Evolutionary conservation across 2,888 invertebrate genomes (phyloP).

Genomic region (Calameuta pallipes): DNA sequence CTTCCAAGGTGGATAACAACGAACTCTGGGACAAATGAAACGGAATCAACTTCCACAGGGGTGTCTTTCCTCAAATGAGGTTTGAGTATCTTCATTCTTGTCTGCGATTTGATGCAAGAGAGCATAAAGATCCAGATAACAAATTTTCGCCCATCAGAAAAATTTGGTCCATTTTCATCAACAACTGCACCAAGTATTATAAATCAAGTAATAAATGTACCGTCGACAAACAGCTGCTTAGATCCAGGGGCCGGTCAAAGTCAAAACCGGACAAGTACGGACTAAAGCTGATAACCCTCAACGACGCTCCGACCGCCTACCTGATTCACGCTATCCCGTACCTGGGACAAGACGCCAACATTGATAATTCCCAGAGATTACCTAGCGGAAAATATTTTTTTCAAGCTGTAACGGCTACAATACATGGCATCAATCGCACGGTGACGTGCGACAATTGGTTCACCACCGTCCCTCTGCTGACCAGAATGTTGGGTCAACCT

Average conservation of each 20-base stretch:
- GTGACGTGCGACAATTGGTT: slow-evolving; percentile 33
- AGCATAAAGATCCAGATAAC: slow-evolving; percentile 11
- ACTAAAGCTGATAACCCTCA: slow-evolving; percentile 19
- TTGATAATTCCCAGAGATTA: neutral
- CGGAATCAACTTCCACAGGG: neutral
- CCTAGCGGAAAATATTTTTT: slow-evolving; percentile 24
- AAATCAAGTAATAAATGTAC: no score
- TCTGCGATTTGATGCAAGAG: slow-evolving; percentile 19
- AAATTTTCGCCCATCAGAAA: slow-evolving; percentile 16
- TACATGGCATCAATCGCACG: slow-evolving; percentile 12
- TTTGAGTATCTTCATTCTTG: slow-evolving; percentile 16
- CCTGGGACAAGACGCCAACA: slow-evolving; percentile 13
- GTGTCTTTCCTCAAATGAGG: slow-evolving; percentile 12
- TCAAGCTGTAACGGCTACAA: slow-evolving; percentile 25
- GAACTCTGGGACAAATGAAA: neutral
- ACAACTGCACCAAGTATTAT: neutral
- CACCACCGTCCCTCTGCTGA: slow-evolving; percentile 28
- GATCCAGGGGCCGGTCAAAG: slow-evolving; percentile 10
- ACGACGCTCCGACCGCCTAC: slow-evolving; percentile 16
- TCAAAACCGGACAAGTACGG: slow-evolving; percentile 12
- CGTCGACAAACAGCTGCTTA: neutral
- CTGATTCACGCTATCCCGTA: slow-evolving; percentile 26
- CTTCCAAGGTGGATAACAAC: slow-evolving; percentile 3
- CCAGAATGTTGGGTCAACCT: slow-evolving; percentile 20
- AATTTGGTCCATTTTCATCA: slow-evolving; percentile 14